Base-by-base conservation (phyloP, 2,888 invertebrate species). In the Melinaea menophilus region DNA sequence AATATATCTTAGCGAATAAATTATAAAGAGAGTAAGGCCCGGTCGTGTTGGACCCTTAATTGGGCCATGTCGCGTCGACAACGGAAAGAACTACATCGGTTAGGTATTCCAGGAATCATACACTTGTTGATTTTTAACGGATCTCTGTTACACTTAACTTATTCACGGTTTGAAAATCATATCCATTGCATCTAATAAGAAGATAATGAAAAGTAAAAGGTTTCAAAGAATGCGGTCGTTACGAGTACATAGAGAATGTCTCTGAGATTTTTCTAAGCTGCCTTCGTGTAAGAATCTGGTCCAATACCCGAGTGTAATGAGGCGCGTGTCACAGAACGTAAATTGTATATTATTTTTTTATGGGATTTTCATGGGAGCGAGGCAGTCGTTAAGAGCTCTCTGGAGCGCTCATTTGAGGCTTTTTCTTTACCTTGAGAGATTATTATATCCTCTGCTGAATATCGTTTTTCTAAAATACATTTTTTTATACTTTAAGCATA, bases 291-390 rank as follows among this genome's bases (percentile, higher is more conserved):
- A 77, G 75, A 77, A 77, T 72, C 72, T 72, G 72, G 71, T 75
- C 71, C 81, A 78, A 79, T 79, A 77, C 74, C 70, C 73, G 79
- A 81, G 78, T 77, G 79, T 80, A 81, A 83, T 80, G 82, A 79
- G 72, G 75, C 76, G 85, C 80, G 90, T 89, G 90, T 87, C 87
- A 75, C 69, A 62, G 90, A 89, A 90, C 83, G 80, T 87, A 89
- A 89, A 89, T 89, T 88, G 88, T 88, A 85, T 88, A 89, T 89
- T 90, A 89, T 89, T 88, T 89, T 22, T 89, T 90, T 89, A 89
- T 84, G 86, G 79, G 78, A 79, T 84, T 86, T 86, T 84, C 85
- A 85, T 79, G 80, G 79, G 79, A 79, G 77, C 74, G 74, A 75
- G 72, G 71, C 63, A 59, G 63, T 68, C 82, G 81, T 83, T 85